These are phyloP conservation scores for Ormyrus pomaceus DNA, from an alignment of 2,888 invertebrate species.

Conservation along the genomic window DNA sequence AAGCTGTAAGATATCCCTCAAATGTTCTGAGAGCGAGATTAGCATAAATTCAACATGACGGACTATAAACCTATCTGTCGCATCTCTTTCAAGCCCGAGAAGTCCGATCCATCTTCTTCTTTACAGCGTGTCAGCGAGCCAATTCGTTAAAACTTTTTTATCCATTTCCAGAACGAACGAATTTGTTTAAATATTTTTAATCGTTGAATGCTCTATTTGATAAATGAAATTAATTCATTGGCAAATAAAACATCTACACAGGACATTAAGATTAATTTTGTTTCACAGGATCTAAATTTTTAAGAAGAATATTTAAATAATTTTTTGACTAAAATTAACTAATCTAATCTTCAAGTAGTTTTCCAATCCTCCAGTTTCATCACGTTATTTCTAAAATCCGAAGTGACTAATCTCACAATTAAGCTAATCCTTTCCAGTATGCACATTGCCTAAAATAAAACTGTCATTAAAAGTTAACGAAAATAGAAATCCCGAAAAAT, in stretches of 20 bases:
- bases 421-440: too few relatives aligned
- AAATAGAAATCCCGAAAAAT: conserved; percentile 13
- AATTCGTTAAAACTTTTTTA: conserved; percentile 26
- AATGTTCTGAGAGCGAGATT: conserved; percentile 46
- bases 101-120: conserved; percentile 39
- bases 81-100: conserved; percentile 44
- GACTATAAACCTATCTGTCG: conserved; percentile 49
- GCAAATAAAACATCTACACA: background rate
- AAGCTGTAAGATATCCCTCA: conserved; percentile 50
- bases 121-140: conserved; percentile 13
- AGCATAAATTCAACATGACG: conserved; percentile 52
- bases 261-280: background rate
- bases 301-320: too few relatives aligned
- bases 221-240: background rate
- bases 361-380: too few relatives aligned
- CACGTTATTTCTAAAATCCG: too few relatives aligned
- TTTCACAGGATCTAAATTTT: too few relatives aligned
- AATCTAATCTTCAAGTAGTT: too few relatives aligned
- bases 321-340: too few relatives aligned
- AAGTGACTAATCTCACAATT: too few relatives aligned
- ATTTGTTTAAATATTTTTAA: too few relatives aligned
- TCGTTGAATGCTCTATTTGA: too few relatives aligned
- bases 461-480: conserved; percentile 9
- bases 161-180: background rate
- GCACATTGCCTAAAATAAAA: too few relatives aligned